A percentile compares a stretch with the other conserved stretches of the same genome.
phyloP scores from a whole-genome alignment of 2,113 vertebrate genomes.

The Cinclus mexicanus region DNA sequence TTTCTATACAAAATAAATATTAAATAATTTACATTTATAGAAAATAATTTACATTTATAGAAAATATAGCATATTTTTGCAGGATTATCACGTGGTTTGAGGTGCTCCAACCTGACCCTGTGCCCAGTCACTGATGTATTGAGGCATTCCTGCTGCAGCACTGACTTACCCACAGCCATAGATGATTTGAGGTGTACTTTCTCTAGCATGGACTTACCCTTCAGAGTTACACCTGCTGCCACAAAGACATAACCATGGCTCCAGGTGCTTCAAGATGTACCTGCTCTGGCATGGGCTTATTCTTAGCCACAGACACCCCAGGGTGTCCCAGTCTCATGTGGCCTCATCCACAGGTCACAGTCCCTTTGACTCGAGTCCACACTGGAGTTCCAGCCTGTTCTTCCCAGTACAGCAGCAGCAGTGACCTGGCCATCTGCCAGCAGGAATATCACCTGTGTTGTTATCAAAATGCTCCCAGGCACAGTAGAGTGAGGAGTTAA shows the following conservation, averaged over 20 bases:
- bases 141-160: neutral
- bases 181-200: neutral
- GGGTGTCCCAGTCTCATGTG: fast-evolving
- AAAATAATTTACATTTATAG: neutral
- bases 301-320: neutral
- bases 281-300: neutral
- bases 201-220: neutral
- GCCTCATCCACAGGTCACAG: neutral
- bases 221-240: neutral
- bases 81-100: neutral
- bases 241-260: neutral
- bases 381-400: neutral
- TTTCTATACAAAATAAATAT: neutral
- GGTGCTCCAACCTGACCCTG: neutral
- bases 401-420: neutral
- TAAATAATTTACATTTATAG: neutral
- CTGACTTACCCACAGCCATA: neutral
- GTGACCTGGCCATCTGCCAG: neutral
- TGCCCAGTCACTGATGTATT: too few species aligned
- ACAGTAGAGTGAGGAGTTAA: neutral
- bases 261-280: neutral
- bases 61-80: neutral
- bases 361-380: fast-evolving
- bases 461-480: neutral
- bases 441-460: neutral